Base-by-base conservation (phyloP, 2,888 invertebrate species). In the Quadriops clusia region DNA sequence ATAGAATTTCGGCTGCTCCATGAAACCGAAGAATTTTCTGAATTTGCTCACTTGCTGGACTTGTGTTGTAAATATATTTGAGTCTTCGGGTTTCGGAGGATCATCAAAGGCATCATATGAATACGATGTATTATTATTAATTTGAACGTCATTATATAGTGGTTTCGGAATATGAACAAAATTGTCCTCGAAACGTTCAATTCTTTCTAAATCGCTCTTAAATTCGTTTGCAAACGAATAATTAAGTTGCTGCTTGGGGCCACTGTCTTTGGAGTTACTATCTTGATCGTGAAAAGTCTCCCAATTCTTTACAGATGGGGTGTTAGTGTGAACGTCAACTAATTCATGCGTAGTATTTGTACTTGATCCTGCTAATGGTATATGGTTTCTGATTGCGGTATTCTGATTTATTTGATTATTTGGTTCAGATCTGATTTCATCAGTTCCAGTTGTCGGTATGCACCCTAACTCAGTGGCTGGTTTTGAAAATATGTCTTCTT, bases 401-500 rank as follows among this genome's bases (percentile, higher is more conserved):
- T n/a, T 9, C 11, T 16, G 31, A 13, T 2, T 30, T 24, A 33
- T 23, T 49, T 41, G 36, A 45, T 52, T 13, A 50, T 53, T 42
- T 55, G n/a, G n/a, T n/a, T n/a, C n/a, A n/a, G n/a, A n/a, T n/a
- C n/a, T n/a, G n/a, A n/a, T n/a, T n/a, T n/a, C n/a, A n/a, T n/a
- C n/a, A n/a, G n/a, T n/a, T n/a, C n/a, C n/a, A n/a, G n/a, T n/a
- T n/a, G n/a, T n/a, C n/a, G n/a, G n/a, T n/a, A n/a, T n/a, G n/a
- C n/a, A n/a, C n/a, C n/a, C 53, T 11, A 54, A 37, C 39, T 54
- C 55, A 23, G 51, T 46, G 5, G 46, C 37, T 30, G 51, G 56
- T 40, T 57, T 53, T 0, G 69, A 65, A 42, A 69, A 70, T 41
- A 72, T 68, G 3, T 72, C 67, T 51, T 72, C 71, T 41, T 72